Percentiles rank a stretch among this genome's conserved stretches.
phyloP scores from a whole-genome alignment of 2,888 invertebrate species.

The Thereva nobilitata region DNA sequence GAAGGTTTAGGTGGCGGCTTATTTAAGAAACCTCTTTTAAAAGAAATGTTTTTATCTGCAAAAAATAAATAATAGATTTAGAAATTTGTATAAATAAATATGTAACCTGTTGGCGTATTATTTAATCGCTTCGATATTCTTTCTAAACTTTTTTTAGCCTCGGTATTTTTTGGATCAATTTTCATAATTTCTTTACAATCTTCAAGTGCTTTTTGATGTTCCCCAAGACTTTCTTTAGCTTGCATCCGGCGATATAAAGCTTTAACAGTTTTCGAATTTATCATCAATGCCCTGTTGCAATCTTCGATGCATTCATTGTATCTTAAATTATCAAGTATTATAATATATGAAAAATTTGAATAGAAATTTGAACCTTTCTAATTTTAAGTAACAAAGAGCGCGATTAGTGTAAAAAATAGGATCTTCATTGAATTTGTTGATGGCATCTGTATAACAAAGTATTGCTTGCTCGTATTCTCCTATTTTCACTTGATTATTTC shows the following conservation, averaged over 20 bases:
- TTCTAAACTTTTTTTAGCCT: slow-evolving; percentile 61
- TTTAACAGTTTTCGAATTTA: slow-evolving; percentile 81
- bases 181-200: slow-evolving; percentile 73
- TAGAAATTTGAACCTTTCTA: slow-evolving; percentile 65
- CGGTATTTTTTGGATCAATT: slow-evolving; percentile 78
- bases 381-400: slow-evolving; percentile 83
- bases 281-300: slow-evolving; percentile 76
- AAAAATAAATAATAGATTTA: background rate
- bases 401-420: slow-evolving; percentile 85
- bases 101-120: slow-evolving; percentile 40
- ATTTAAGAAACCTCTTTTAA: background rate
- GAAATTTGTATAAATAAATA: background rate
- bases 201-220: slow-evolving; percentile 69
- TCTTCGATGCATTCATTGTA: slow-evolving; percentile 62
- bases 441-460: slow-evolving; percentile 83
- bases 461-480: slow-evolving; percentile 86
- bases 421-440: slow-evolving; percentile 76
- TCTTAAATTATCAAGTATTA: slow-evolving; percentile 43
- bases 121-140: slow-evolving; percentile 52
- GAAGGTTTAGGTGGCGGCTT: slow-evolving; percentile 21
- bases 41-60: slow-evolving; percentile 5
- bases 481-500: slow-evolving; percentile 78
- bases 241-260: slow-evolving; percentile 81
- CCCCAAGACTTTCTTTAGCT: slow-evolving; percentile 72
- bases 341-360: background rate